Percentiles rank a stretch among this genome's conserved stretches.
phyloP scores from a whole-genome alignment of 1,140 invertebrate species.

The Drosophila melanogaster region Release_6_plus_ISO1_MT NT_033777.3:14045001-14045500 shows the following conservation, averaged over 20 bases:
- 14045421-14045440: conserved; percentile 79
- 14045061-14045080: background rate
- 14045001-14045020: too few relatives aligned
- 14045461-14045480: conserved; percentile 32
- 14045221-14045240: conserved; percentile 57
- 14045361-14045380: conserved; percentile 34
- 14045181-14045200: conserved; percentile 26
- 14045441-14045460: conserved; percentile 20
- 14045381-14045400: conserved; percentile 72
- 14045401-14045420: conserved; percentile 63
- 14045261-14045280: background rate
- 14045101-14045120: conserved; percentile 1
- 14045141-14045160: conserved; percentile 24
- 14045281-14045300: conserved; percentile 46
- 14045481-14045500: conserved; percentile 77
- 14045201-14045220: conserved; percentile 79
- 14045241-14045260: conserved; percentile 7
- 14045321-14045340: conserved; percentile 18
- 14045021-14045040: background rate
- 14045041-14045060: background rate
- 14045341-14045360: background rate
- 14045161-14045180: conserved; percentile 7
- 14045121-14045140: background rate
- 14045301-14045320: conserved; percentile 70
- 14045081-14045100: background rate